Evolutionary conservation across 2,113 vertebrate genomes (phyloP), one percentile per base, ranked within the genome.

Genomic region (Melanerpes aurifrons): DNA sequence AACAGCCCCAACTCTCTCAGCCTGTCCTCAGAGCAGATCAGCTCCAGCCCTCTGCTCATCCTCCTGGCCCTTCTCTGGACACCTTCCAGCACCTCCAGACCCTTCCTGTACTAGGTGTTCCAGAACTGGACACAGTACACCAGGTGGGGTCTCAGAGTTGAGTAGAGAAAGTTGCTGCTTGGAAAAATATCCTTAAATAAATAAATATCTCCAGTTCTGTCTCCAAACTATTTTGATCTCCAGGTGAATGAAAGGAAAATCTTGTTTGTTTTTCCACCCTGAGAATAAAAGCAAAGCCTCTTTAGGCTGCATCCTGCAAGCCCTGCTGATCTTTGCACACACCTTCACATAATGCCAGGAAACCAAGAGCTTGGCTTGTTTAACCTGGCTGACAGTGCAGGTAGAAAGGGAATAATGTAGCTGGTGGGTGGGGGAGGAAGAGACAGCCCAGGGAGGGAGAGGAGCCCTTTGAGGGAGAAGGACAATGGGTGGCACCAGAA

Each of bases 241-340:
- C 0, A 66, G 50, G 10, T 40, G 6, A 2, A 7, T 2, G 12
- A 83, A 53, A 74, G 9, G 22, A 91, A 77, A 77, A 10, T 32
- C 14, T 80, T 64, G 13, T 59, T 93, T 82, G 53, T 77, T 81
- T 64, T 61, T 74, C 48, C 40, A 16, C 19, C 47, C 61, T 77
- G 28, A 7, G 6, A 40, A 40, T 40, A 28, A 63, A 24, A 43
- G 78, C 63, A 71, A 64, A 57, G 3, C 58, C 20, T 81, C 57
- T 59, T n/a, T 15, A 0, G 0, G 22, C 48, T 15, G 13, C 29
- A 80, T 15, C 32, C 4, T 37, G 16, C 4, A 21, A 66, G 40
- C 35, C 57, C 63, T 15, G 15, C 5, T 48, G 7, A 22, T 32
- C 15, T 58, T 50, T 43, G 19, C 1, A 2, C 43, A 48, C 32